A percentile compares a stretch with the other conserved stretches of the same genome.
phyloP scores from a whole-genome alignment of 2,113 vertebrate species.

The Stigmatopora argus region DNA sequence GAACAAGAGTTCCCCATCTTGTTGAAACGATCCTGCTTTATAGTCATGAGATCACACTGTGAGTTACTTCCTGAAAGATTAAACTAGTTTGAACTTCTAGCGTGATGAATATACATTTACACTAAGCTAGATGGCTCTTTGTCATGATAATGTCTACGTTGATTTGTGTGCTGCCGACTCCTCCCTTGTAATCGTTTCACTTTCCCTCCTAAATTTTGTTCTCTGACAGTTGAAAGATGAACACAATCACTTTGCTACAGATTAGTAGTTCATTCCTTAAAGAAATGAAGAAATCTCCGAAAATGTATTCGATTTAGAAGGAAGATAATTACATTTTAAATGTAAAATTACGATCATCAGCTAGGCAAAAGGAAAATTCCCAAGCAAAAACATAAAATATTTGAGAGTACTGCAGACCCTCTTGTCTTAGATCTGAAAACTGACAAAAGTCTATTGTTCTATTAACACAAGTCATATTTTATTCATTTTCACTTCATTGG shows the following conservation, averaged over 20 bases:
- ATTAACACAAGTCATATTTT: neutral
- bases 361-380: no score
- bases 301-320: neutral
- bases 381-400: no score
- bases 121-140: slow-evolving; percentile 18
- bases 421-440: no score
- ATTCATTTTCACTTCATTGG: slow-evolving; percentile 9
- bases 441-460: neutral
- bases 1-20: neutral
- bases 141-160: slow-evolving; percentile 24
- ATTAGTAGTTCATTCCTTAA: slow-evolving; percentile 1
- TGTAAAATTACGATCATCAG: no score
- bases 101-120: slow-evolving; percentile 4
- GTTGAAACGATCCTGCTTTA: neutral
- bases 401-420: no score
- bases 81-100: neutral
- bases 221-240: slow-evolving; percentile 13
- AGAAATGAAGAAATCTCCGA: slow-evolving; percentile 7
- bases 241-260: slow-evolving; percentile 18
- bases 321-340: neutral
- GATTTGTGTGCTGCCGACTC: slow-evolving; percentile 29
- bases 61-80: neutral
- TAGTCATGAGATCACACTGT: neutral
- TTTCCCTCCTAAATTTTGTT: neutral
- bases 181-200: slow-evolving; percentile 23